Evolutionary conservation across 2,113 vertebrate species (phyloP).

Genomic region (Trichomycterus rosablanca): DNA sequence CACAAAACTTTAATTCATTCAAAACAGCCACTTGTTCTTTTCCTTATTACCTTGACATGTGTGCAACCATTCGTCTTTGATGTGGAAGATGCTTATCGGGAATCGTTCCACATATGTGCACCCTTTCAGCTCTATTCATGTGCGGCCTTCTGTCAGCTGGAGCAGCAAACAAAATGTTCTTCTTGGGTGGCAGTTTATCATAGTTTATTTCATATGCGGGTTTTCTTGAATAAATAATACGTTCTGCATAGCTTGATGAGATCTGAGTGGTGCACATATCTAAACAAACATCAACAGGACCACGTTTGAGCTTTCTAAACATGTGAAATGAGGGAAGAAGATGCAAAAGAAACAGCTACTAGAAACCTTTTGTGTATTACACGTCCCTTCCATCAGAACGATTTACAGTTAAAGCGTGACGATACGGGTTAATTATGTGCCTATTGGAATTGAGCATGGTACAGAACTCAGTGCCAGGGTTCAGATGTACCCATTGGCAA

Average conservation of each 20-base stretch:
- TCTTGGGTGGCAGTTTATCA: slow-evolving; percentile 62
- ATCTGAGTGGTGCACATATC: slow-evolving; percentile 46
- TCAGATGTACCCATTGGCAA: slow-evolving; percentile 38
- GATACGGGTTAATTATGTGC: slow-evolving; percentile 46
- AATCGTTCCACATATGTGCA: slow-evolving; percentile 38
- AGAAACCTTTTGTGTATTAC: slow-evolving; percentile 16
- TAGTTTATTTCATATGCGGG: slow-evolving; percentile 36
- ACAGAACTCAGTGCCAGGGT: slow-evolving; percentile 34
- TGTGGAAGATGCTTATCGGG: slow-evolving; percentile 45
- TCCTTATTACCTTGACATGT: slow-evolving; percentile 12
- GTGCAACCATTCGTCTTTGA: slow-evolving; percentile 55
- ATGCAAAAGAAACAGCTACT: not conserved
- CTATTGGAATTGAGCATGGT: slow-evolving; percentile 39
- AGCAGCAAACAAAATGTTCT: slow-evolving; percentile 39
- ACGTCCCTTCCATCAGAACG: slow-evolving; percentile 32
- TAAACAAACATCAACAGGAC: slow-evolving; percentile 13
- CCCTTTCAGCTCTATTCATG: slow-evolving; percentile 42
- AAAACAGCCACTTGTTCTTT: no score
- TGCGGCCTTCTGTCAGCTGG: slow-evolving; percentile 51
- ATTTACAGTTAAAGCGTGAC: slow-evolving; percentile 37
- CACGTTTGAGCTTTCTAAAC: slow-evolving; percentile 50
- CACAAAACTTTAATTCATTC: no score
- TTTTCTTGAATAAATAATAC: slow-evolving; percentile 55
- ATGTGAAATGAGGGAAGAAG: slow-evolving; percentile 42
- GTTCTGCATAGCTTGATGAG: slow-evolving; percentile 46